Conservation (phyloP, 2,888 invertebrate genomes). For the Hirtodrosophila alboralis region DNA sequence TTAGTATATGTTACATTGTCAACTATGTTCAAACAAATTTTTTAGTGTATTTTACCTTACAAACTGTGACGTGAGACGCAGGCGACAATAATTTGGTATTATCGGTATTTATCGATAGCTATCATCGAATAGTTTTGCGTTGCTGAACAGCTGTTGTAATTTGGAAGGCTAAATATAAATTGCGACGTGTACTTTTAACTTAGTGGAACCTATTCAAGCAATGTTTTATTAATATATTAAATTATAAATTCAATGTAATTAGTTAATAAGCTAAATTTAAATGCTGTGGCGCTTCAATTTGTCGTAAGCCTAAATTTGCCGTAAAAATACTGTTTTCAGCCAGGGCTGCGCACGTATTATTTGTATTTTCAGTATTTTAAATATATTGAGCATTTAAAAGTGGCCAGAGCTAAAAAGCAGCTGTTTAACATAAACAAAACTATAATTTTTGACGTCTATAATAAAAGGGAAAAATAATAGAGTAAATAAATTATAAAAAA, state of each 20-base stretch:
- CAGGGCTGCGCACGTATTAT: too few species aligned
- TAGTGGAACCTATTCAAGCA: too few species aligned
- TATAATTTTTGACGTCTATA: background rate
- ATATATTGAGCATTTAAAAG: background rate
- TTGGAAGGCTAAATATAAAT: too few species aligned
- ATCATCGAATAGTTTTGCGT: background rate
- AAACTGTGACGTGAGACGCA: constrained; percentile 20
- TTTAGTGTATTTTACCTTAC: constrained; percentile 10
- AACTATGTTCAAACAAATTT: constrained; percentile 14
- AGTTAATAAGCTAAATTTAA: too few species aligned
- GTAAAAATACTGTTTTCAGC: too few species aligned
- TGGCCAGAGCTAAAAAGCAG: constrained; percentile 13
- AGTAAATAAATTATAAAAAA: too few species aligned
- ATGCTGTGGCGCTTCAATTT: too few species aligned
- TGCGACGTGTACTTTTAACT: too few species aligned
- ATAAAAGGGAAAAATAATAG: background rate
- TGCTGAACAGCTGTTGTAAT: too few species aligned
- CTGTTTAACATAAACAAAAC: constrained; percentile 17
- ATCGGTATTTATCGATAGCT: constrained; percentile 19
- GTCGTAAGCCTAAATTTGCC: too few species aligned
- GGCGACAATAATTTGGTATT: constrained; percentile 18
- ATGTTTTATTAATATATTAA: too few species aligned
- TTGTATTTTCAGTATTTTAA: constrained; percentile 2
- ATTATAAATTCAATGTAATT: too few species aligned
- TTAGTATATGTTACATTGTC: constrained; percentile 28